These are phyloP conservation scores for Contarinia nasturtii DNA, from an alignment of 1,140 invertebrate species.

Conservation along the genomic window DNA sequence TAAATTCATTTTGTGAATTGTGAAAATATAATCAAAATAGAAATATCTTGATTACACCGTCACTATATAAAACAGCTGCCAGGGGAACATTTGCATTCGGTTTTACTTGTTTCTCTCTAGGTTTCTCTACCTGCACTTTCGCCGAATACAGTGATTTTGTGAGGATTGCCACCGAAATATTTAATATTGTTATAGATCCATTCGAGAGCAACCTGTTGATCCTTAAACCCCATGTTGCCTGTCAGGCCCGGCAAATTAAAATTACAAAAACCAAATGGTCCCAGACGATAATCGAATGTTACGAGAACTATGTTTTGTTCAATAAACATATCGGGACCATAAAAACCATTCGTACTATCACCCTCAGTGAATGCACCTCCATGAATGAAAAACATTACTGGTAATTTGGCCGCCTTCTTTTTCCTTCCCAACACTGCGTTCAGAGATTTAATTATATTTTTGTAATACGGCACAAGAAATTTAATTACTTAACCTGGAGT, in stretches of 20 bases:
- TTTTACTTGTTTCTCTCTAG: too few species aligned
- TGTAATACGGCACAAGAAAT: too few species aligned
- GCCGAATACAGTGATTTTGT: conserved; percentile 29
- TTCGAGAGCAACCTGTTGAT: conserved; percentile 26
- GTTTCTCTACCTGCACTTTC: too few species aligned
- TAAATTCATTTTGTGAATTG: too few species aligned
- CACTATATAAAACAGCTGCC: too few species aligned
- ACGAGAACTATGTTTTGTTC: conserved; percentile 33
- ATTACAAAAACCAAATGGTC: conserved; percentile 32
- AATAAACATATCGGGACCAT: conserved; percentile 30
- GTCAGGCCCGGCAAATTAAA: conserved; percentile 11
- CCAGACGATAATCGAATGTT: conserved; percentile 33
- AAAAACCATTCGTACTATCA: conserved; percentile 19
- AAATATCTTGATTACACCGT: too few species aligned
- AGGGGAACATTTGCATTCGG: too few species aligned
- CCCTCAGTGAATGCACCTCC: conserved; percentile 36
- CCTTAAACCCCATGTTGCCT: conserved; percentile 29
- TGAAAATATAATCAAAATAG: too few species aligned
- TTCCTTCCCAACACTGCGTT: not conserved
- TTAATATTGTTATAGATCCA: conserved; percentile 25
- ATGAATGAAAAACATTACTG: conserved; percentile 17
- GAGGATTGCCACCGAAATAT: conserved; percentile 18
- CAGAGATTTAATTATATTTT: not conserved
- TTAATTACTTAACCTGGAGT: not conserved
- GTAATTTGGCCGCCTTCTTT: not conserved